Base-by-base conservation (phyloP, 2,888 invertebrate species). In the Minunthozetes semirufus region DNA sequence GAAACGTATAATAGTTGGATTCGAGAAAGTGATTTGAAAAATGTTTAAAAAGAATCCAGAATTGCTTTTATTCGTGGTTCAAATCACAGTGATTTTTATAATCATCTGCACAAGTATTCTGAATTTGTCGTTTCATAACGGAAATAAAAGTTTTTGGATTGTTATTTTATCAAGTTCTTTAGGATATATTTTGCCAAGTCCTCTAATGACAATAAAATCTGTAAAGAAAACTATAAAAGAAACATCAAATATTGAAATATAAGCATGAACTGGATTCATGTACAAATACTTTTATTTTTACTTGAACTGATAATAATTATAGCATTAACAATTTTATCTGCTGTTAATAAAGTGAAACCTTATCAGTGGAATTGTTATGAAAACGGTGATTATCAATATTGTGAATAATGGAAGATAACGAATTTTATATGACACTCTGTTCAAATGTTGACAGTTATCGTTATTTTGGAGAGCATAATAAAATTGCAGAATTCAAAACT, bases 1-100 rank as follows among this genome's bases (percentile, higher is more conserved):
- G 15, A 46, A 17, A 29, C 15, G 38, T 48, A 59, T 17, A 74
- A 74, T 50, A n/a, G 17, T 25, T 74, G 74, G 74, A 22, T 53
- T n/a, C n/a, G n/a, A n/a, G n/a, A n/a, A n/a, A n/a, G n/a, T n/a
- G n/a, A n/a, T n/a, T n/a, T n/a, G n/a, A n/a, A n/a, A n/a, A n/a
- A n/a, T n/a, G n/a, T n/a, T n/a, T n/a, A n/a, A n/a, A n/a, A n/a
- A n/a, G n/a, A n/a, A n/a, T n/a, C n/a, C 66, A 8, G 38, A 66
- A n/a, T 19, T 66, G 5, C 33, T 66, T 15, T 29, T 66, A 66
- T 66, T 66, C 38, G 5, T 19, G 5, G 66, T 66, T 9, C 33
- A 42, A 19, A 19, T 66, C 9, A 19, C 42, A 19, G 8, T 38
- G 19, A 38, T 66, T 15, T 66, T 38, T 19, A 38, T 66, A 25